These are phyloP conservation scores for Harmothoe impar DNA, from an alignment of 2,888 invertebrate genomes.

Conservation along the genomic window DNA sequence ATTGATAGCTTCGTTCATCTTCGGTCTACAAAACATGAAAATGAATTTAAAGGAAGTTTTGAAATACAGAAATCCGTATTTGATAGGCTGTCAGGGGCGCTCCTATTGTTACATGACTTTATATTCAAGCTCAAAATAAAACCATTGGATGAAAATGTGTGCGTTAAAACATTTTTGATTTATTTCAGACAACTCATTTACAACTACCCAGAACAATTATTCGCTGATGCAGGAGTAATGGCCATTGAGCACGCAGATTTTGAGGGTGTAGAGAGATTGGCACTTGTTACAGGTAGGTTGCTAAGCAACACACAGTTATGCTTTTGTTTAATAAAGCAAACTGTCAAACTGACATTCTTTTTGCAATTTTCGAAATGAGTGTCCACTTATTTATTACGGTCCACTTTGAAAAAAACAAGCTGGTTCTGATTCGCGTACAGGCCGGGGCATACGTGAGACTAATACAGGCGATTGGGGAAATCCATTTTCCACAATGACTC, in stretches of 20 bases:
- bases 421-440: too few species aligned
- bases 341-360: neutral
- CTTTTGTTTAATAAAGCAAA: neutral
- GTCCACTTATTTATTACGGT: neutral
- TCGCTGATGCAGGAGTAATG: slow-evolving; percentile 99
- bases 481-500: too few species aligned
- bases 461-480: too few species aligned
- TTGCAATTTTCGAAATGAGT: neutral
- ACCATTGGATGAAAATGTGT: too few species aligned
- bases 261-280: slow-evolving; percentile 98
- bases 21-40: neutral
- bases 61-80: too few species aligned
- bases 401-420: neutral
- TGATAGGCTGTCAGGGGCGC: too few species aligned
- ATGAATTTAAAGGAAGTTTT: too few species aligned
- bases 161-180: slow-evolving; percentile 1
- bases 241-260: slow-evolving; percentile 99
- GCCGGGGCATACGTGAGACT: too few species aligned
- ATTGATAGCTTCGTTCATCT: neutral
- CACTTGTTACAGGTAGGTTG: slow-evolving; percentile 92
- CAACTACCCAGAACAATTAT: slow-evolving; percentile 99
- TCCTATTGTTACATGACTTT: too few species aligned
- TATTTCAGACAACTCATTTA: slow-evolving; percentile 95
- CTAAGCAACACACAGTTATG: neutral
- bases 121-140: too few species aligned